Base-by-base conservation (phyloP, 2,113 vertebrate genomes). In the Tympanuchus pallidicinctus region DNA sequence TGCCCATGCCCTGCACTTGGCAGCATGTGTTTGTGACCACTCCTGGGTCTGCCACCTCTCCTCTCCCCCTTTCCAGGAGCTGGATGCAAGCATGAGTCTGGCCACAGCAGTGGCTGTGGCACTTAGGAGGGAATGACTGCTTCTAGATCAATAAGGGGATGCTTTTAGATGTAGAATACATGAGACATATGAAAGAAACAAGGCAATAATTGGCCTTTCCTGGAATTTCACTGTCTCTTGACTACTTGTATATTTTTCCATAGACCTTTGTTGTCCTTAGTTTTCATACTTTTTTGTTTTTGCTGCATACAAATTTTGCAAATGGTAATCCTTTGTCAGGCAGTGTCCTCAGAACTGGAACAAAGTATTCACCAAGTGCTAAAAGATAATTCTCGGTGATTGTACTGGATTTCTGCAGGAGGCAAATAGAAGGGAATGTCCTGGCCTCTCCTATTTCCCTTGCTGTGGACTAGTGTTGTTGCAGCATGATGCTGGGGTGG, bases 111-210 rank as follows among this genome's bases (percentile, higher is more conserved):
- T 34, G 22, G 32, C 48, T 70, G 34, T 47, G 56, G 18, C 18
- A 16, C 0, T 1, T 1, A 40, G 34, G 9, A 77, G 56, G n/a
- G 5, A 50, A 1, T 22, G 45, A 86, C 9, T 54, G 24, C 7
- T 84, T 81, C 43, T 32, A 76, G 21, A 8, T 76, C 27, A 69
- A 34, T 82, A 42, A 3, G 54, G 16, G 7, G 10, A 2, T 74
- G 4, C 11, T 67, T 89, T 74, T 16, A 56, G 24, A 20, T 34
- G 8, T 63, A 48, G 79, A 82, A 28, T 24, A 54, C 71, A 43
- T 18, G 8, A 10, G 32, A 20, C 0, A 0, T 42, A 13, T 28
- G 30, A 30, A 25, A 61, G n/a, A n/a, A 22, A 69, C 11, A 81
- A 93, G 38, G 28, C 19, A 88, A 60, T 70, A 63, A 64, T 86